phyloP scores from a whole-genome alignment of 2,888 invertebrate genomes.

The Epirrita christyi region DNA sequence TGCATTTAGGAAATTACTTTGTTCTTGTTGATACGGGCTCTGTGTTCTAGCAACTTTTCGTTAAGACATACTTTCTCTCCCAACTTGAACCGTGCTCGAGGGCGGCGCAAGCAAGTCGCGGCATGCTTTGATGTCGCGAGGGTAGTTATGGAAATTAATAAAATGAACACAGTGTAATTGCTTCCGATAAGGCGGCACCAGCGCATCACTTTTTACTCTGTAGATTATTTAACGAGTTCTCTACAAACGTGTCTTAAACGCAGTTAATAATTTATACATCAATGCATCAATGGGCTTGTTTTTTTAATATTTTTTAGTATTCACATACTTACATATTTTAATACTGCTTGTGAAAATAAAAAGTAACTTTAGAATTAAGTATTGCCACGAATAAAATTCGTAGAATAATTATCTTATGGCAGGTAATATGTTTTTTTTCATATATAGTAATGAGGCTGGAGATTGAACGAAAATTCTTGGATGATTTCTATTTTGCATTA shows the following conservation, averaged over 20 bases:
- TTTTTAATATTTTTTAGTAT: not conserved
- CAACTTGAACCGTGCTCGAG: conserved; percentile 45
- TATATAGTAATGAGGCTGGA: no score
- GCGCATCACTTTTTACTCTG: conserved; percentile 51
- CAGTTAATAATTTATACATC: conserved; percentile 38
- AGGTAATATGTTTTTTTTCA: no score
- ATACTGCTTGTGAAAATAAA: no score
- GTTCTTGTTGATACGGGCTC: no score
- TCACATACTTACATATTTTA: no score
- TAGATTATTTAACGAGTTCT: conserved; percentile 52
- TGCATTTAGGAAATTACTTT: no score
- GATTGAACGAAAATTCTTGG: no score
- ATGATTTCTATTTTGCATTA: no score
- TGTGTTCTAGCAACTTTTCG: not conserved
- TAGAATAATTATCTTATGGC: no score
- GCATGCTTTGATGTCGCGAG: conserved; percentile 77
- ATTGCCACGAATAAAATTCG: no score
- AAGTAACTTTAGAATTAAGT: no score
- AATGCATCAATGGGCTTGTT: conserved; percentile 37
- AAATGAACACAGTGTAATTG: conserved; percentile 80
- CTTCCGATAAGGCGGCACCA: conserved; percentile 77
- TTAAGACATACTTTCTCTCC: conserved; percentile 20
- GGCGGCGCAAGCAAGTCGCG: conserved; percentile 61
- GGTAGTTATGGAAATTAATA: conserved; percentile 84
- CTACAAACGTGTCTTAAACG: conserved; percentile 56